A percentile compares a stretch with the other conserved stretches of the same genome.
Evolutionary conservation across 2,797 vertebrate genomes (phyloP).

Genomic region (Threskiornis aethiopicus): DNA sequence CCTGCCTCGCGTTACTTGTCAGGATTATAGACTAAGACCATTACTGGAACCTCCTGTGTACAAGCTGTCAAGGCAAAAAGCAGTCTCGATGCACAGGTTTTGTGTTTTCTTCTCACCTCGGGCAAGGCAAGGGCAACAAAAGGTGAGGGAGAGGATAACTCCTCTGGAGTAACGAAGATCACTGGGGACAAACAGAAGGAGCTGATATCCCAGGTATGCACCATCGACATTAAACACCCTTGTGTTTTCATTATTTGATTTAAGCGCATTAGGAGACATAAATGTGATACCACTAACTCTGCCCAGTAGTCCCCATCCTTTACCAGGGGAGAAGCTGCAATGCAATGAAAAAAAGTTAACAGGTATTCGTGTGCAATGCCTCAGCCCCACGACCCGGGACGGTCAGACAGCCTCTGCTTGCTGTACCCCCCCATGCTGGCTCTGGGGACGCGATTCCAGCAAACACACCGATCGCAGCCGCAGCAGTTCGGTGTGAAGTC

Average conservation of each 20-base stretch:
- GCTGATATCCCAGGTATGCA: not conserved
- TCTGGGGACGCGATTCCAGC: not conserved
- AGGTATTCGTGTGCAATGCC: not conserved
- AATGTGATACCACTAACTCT: not conserved
- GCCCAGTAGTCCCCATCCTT: not conserved
- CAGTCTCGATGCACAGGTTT: not conserved
- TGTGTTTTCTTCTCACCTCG: not conserved
- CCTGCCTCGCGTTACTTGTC: not conserved
- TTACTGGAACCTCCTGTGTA: not conserved
- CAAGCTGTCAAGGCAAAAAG: not conserved
- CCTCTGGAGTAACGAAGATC: not conserved
- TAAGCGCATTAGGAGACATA: not conserved
- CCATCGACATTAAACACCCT: fast-evolving
- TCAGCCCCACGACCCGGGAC: fast-evolving
- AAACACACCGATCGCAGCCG: not conserved
- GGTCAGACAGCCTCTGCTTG: not conserved
- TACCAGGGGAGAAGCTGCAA: not conserved
- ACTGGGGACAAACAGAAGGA: not conserved
- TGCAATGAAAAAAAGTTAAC: not conserved
- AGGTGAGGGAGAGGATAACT: not conserved
- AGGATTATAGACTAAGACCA: not conserved
- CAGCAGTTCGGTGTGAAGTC: not conserved
- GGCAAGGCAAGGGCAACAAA: not conserved
- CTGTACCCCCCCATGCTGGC: fast-evolving
- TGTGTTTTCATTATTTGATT: not conserved